Base-by-base conservation (phyloP, 2,797 vertebrate species). In the Balearica regulorum region DNA sequence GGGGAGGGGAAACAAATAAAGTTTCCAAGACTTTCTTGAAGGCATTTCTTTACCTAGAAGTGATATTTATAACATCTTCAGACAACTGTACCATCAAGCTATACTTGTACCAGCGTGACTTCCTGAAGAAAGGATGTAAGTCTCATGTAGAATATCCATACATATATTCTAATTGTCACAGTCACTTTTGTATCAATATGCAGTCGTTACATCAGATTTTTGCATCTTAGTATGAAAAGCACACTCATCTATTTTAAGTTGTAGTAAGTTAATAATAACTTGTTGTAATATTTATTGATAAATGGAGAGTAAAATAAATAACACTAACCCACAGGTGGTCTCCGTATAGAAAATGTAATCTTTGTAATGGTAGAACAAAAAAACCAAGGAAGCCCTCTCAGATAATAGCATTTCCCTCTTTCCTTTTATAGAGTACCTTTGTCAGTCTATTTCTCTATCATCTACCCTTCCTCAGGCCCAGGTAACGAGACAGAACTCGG, bases 351-450 rank as follows among this genome's bases (percentile, higher is more conserved):
- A 83, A 86, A 89, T 5, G 5, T 5, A 26, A 53, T 53, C 4
- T 44, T 77, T 55, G 37, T 18, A 58, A 62, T 1, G 1, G 13
- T 4, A 16, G 17, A 2, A 10, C 5, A 3, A 13, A 17, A 13
- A 24, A 16, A 70, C 43, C 43, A 39, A 6, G 1, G 10, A 15
- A 71, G 6, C 3, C 7, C 5, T 69, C 46, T 84, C 61, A 77
- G 60, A 61, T 29, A 79, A 71, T 6, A 75, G 10, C 22, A 91
- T 54, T 70, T 94, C 53, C 48, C 28, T 83, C 46, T 82, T 84
- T 55, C 39, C 64, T 92, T 70, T 77, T 37, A 13, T 22, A 80
- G 35, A 83, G 35, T 9, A 44, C 15, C 31, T 88, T 44, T 79
- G 22, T 62, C 33, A 61, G 20, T 43, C 43, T 94, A 41, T 26